A percentile compares a stretch with the other conserved stretches of the same genome.
phyloP scores from a whole-genome alignment of 2,888 invertebrate genomes.

The Yponomeuta cagnagella region DNA sequence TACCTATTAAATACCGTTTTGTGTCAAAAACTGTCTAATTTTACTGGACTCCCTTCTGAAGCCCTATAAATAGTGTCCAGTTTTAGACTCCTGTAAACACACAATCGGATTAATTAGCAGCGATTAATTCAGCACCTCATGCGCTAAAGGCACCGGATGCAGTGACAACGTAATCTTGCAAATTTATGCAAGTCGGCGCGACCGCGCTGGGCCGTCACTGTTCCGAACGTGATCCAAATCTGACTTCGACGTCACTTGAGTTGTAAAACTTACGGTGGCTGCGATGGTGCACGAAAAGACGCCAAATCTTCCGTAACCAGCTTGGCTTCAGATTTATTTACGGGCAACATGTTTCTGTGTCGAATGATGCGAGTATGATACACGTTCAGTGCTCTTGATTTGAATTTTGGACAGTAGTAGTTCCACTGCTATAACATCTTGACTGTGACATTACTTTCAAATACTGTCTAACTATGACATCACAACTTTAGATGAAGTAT shows the following conservation, averaged over 20 bases:
- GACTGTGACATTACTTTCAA: too few relatives aligned
- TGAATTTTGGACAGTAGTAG: too few relatives aligned
- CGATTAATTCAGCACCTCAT: neutral
- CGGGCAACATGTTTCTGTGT: neutral
- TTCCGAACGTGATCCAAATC: slow-evolving; percentile 68
- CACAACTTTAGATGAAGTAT: too few relatives aligned
- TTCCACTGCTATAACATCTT: too few relatives aligned
- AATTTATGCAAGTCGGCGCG: slow-evolving; percentile 72
- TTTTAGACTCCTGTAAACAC: neutral
- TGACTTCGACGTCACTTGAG: slow-evolving; percentile 43
- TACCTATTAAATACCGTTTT: too few relatives aligned
- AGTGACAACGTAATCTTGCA: slow-evolving; percentile 40
- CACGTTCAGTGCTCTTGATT: too few relatives aligned
- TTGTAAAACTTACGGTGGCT: slow-evolving; percentile 67
- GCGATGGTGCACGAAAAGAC: slow-evolving; percentile 18
- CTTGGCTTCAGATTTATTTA: neutral
- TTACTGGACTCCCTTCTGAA: too few relatives aligned
- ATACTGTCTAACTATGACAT: too few relatives aligned
- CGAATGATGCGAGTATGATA: too few relatives aligned
- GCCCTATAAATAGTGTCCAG: too few relatives aligned
- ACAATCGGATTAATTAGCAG: neutral
- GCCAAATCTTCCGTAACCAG: neutral
- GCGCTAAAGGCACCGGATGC: neutral
- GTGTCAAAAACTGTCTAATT: too few relatives aligned
- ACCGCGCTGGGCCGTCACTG: slow-evolving; percentile 69